Evolutionary conservation across 2,797 vertebrate species (phyloP).

Genomic region (Danio kyathit): DNA sequence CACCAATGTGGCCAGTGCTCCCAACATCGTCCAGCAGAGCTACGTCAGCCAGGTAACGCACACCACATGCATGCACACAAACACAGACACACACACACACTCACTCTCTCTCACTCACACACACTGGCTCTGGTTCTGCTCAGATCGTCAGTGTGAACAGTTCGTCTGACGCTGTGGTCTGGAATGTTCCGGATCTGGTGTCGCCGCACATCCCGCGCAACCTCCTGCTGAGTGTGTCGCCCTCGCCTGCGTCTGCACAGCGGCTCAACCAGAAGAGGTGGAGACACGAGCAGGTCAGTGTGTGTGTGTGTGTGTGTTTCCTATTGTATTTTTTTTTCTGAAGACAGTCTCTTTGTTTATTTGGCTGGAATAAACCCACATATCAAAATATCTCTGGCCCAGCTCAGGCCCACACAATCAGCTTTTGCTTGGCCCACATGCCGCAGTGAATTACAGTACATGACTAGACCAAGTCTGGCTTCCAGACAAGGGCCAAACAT

Average conservation of each 20-base stretch:
- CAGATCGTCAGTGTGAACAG: slow-evolving; percentile 70
- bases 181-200: slow-evolving; percentile 74
- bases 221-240: slow-evolving; percentile 63
- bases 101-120: background rate
- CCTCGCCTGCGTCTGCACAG: background rate
- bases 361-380: too few species aligned
- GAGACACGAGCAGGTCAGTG: slow-evolving; percentile 77
- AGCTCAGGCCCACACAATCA: too few species aligned
- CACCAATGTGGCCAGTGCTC: slow-evolving; percentile 51
- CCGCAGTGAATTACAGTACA: too few species aligned
- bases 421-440: too few species aligned
- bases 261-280: slow-evolving; percentile 75
- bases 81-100: background rate
- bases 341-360: too few species aligned
- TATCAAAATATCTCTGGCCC: too few species aligned
- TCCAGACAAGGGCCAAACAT: too few species aligned
- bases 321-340: too few species aligned
- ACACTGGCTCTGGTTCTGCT: slow-evolving; percentile 11
- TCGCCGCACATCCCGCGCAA: slow-evolving; percentile 70
- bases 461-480: too few species aligned
- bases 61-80: background rate
- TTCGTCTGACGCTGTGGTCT: slow-evolving; percentile 59
- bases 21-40: slow-evolving; percentile 62
- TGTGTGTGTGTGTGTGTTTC: too few species aligned
- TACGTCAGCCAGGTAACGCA: slow-evolving; percentile 73